Conservation (phyloP, 2,113 vertebrate genomes). For the Monopterus albus region DNA sequence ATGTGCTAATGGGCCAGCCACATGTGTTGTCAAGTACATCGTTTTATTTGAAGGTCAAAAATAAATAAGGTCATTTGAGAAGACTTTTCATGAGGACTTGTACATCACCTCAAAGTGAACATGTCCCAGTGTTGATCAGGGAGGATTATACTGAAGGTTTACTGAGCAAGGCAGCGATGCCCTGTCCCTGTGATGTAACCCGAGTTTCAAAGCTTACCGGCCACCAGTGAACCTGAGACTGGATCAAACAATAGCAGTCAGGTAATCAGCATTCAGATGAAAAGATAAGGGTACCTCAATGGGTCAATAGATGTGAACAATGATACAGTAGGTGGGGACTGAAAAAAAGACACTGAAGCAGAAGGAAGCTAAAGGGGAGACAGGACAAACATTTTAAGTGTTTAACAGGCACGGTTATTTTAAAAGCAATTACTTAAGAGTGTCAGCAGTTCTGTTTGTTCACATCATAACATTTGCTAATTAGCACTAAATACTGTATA, state of each 20-base stretch:
- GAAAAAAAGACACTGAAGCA: background rate
- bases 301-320: constrained; percentile 31
- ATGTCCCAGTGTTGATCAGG: too few relatives aligned
- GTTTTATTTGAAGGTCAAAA: background rate
- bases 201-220: too few relatives aligned
- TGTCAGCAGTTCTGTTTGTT: background rate
- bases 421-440: background rate
- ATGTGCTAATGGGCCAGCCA: too few relatives aligned
- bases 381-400: too few relatives aligned
- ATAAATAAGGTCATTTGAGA: background rate
- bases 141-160: too few relatives aligned
- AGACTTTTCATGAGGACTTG: background rate
- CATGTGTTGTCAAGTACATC: background rate
- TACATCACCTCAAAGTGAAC: too few relatives aligned
- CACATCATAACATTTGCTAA: too few relatives aligned
- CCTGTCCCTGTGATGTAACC: too few relatives aligned
- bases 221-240: constrained; percentile 34
- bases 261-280: constrained; percentile 13
- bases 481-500: too few relatives aligned
- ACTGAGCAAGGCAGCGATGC: background rate
- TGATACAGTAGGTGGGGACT: background rate
- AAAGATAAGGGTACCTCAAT: constrained; percentile 5
- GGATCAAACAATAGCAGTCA: constrained; percentile 31
- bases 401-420: too few relatives aligned
- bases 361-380: background rate